These are phyloP conservation scores for Proteles cristata DNA, from an alignment of 2,113 vertebrate species.

Conservation along the genomic window DNA sequence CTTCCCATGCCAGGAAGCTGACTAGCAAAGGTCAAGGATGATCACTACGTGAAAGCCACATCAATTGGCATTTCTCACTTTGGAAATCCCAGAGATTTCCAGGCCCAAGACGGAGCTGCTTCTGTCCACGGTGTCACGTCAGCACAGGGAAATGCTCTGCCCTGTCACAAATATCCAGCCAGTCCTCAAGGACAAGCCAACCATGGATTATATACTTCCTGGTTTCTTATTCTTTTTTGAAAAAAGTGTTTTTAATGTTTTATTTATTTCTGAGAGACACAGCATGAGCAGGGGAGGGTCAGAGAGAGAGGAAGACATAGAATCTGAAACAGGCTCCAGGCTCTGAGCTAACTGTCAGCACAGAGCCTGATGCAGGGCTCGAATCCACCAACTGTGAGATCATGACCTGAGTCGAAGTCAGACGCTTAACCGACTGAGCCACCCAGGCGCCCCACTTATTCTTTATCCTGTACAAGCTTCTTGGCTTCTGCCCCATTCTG, in stretches of 20 bases:
- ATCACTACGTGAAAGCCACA: background rate
- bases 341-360: background rate
- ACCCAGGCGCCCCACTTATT: background rate
- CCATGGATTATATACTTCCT: background rate
- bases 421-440: too few relatives aligned
- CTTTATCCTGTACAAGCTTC: background rate
- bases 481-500: background rate
- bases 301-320: background rate
- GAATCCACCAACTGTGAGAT: background rate
- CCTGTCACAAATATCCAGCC: background rate
- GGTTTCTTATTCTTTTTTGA: background rate
- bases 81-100: background rate
- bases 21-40: background rate
- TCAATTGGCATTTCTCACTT: background rate
- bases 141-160: background rate
- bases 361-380: background rate
- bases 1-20: background rate
- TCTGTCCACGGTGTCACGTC: too few relatives aligned
- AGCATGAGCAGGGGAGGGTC: background rate
- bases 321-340: background rate
- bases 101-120: background rate
- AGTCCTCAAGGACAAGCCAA: background rate
- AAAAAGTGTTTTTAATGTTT: background rate
- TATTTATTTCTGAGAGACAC: background rate
- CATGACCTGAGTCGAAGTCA: too few relatives aligned